Conservation (phyloP, 64 coral and sea anemone genomes). For the Dendronephthya gigantea region DNA sequence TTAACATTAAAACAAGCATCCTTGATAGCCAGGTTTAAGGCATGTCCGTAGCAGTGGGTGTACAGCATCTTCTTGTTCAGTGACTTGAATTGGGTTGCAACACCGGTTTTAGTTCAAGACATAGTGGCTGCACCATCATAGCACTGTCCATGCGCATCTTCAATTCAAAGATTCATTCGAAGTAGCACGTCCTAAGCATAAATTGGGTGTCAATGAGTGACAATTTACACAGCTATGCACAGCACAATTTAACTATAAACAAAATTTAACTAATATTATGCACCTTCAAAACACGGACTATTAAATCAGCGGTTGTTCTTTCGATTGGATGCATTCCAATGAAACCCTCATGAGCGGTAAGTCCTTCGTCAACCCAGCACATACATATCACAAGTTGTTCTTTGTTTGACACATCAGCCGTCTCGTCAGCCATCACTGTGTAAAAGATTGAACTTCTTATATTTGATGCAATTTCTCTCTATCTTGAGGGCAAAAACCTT, state of each 20-base stretch:
- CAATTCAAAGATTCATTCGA: conserved; percentile 17
- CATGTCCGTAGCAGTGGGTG: conserved; percentile 59
- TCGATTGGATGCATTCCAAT: conserved; percentile 19
- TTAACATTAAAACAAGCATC: conserved; percentile 53
- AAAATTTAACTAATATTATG: background rate
- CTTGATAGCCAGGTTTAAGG: conserved; percentile 46
- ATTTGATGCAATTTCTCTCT: conserved; percentile 5
- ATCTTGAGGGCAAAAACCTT: conserved; percentile 11
- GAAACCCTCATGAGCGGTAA: conserved; percentile 32
- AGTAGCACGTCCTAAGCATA: conserved; percentile 10
- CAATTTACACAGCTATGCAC: background rate
- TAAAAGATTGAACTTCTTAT: conserved; percentile 23
- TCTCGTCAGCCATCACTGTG: conserved; percentile 42
- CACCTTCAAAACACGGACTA: background rate
- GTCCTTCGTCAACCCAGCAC: conserved; percentile 32
- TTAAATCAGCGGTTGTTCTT: conserved; percentile 23
- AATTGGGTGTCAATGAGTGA: background rate
- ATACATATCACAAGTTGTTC: conserved; percentile 43
- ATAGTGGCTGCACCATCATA: conserved; percentile 33
- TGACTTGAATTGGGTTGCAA: conserved; percentile 12
- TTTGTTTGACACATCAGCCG: conserved; percentile 27
- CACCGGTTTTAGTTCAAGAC: conserved; percentile 12
- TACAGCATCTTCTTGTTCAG: conserved; percentile 42
- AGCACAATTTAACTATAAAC: too few relatives aligned
- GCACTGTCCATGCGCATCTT: conserved; percentile 24